Conservation (phyloP, 64 coral and sea anemone species). For the Catalaphyllia jardinei region DNA sequence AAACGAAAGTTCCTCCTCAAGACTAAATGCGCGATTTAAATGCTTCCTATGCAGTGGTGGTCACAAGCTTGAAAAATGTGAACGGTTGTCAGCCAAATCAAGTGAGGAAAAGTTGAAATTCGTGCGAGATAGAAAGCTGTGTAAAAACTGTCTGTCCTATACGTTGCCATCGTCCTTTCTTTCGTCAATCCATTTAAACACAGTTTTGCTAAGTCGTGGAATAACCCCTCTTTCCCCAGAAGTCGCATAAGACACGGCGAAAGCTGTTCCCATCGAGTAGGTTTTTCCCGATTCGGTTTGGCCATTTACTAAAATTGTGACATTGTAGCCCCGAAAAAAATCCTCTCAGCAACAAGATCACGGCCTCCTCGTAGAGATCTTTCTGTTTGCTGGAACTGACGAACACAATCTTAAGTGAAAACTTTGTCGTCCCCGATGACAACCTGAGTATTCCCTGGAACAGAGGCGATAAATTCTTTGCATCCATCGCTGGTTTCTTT, state of each 20-base stretch:
- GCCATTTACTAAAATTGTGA: constrained; percentile 87
- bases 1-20: no score
- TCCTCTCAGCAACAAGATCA: constrained; percentile 72
- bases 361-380: constrained; percentile 66
- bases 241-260: constrained; percentile 61
- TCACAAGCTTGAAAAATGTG: no score
- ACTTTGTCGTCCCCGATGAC: constrained; percentile 89
- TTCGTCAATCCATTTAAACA: constrained; percentile 77
- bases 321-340: constrained; percentile 93
- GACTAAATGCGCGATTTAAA: no score
- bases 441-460: constrained; percentile 83
- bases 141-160: no score
- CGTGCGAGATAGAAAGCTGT: no score
- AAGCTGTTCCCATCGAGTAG: constrained; percentile 94
- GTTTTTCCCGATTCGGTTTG: constrained; percentile 98
- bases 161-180: constrained; percentile 75
- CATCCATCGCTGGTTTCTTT: constrained; percentile 91
- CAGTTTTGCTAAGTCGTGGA: constrained; percentile 67
- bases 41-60: no score
- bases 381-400: constrained; percentile 54
- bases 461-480: constrained; percentile 74
- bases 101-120: no score
- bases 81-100: no score
- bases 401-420: constrained; percentile 97
- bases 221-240: constrained; percentile 70